Evolutionary conservation across 2,888 invertebrate species (phyloP).

Genomic region (Ormia ochracea): DNA sequence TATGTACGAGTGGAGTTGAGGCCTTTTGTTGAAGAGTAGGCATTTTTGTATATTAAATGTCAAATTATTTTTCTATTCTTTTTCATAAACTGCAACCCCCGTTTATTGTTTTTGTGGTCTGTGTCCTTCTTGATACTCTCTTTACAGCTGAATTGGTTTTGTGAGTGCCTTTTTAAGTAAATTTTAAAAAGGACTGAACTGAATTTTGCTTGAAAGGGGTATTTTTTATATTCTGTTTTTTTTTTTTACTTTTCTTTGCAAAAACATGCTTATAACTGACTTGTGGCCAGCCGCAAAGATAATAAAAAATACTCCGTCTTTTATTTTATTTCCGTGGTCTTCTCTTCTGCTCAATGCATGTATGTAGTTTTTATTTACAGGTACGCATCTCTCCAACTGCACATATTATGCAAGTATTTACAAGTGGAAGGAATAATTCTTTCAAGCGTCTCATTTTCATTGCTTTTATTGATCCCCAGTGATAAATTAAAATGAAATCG

Average conservation of each 20-base stretch:
- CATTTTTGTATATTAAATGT: slow-evolving; percentile 4
- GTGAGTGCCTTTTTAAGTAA: neutral
- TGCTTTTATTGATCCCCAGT: slow-evolving; percentile 54
- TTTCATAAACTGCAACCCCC: slow-evolving; percentile 42
- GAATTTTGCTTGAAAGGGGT: slow-evolving; percentile 54
- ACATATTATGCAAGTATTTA: too few species aligned
- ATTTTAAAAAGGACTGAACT: neutral
- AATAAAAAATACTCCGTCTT: slow-evolving; percentile 63
- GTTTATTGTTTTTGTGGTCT: slow-evolving; percentile 55
- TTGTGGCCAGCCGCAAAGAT: slow-evolving; percentile 66
- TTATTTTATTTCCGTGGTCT: neutral
- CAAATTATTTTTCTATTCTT: neutral
- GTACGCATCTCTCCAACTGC: too few species aligned
- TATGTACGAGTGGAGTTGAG: slow-evolving; percentile 39
- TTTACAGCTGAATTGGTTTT: slow-evolving; percentile 2
- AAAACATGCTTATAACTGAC: slow-evolving; percentile 63
- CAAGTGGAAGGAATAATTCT: too few species aligned
- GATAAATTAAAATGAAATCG: slow-evolving; percentile 31
- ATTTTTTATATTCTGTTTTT: slow-evolving; percentile 36
- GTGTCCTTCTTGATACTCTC: slow-evolving; percentile 33
- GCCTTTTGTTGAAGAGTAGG: slow-evolving; percentile 1
- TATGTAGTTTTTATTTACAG: neutral
- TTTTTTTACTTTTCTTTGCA: slow-evolving; percentile 36
- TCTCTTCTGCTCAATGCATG: neutral
- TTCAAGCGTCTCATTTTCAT: neutral